phyloP scores from a whole-genome alignment of 1,140 invertebrate genomes.

The Rhynchophorus ferrugineus region DNA sequence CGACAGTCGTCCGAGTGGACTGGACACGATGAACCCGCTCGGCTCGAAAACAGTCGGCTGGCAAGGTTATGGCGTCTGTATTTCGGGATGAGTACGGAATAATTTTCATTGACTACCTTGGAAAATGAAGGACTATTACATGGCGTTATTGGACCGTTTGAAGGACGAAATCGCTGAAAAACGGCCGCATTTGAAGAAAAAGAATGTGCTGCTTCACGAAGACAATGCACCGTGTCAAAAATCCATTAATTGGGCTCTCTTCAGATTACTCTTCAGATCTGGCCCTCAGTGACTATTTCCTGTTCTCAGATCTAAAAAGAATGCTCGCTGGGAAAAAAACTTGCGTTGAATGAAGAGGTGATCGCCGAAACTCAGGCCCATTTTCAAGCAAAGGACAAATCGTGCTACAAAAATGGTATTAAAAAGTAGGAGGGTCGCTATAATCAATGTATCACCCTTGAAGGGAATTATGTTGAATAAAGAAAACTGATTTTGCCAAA shows the following conservation, averaged over 20 bases:
- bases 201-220: conserved; percentile 40
- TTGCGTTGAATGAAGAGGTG: not conserved
- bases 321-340: not conserved
- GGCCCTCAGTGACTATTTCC: conserved; percentile 40
- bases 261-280: conserved; percentile 42
- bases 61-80: too few species aligned
- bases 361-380: not conserved
- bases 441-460: not conserved
- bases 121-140: too few species aligned
- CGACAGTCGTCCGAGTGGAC: too few species aligned
- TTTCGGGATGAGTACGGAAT: too few species aligned
- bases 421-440: not conserved
- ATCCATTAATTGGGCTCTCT: conserved; percentile 39
- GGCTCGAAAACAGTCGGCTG: too few species aligned
- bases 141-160: conserved; percentile 24
- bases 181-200: conserved; percentile 29
- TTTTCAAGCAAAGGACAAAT: not conserved
- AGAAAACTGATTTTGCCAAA: not conserved
- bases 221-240: conserved; percentile 37
- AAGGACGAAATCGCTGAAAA: conserved; percentile 21
- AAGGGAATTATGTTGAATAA: not conserved
- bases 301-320: conserved; percentile 29
- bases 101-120: too few species aligned
- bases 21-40: too few species aligned
- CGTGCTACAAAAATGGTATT: not conserved